Conservation (phyloP, 1,140 invertebrate genomes). For the Ectropis grisescens region DNA sequence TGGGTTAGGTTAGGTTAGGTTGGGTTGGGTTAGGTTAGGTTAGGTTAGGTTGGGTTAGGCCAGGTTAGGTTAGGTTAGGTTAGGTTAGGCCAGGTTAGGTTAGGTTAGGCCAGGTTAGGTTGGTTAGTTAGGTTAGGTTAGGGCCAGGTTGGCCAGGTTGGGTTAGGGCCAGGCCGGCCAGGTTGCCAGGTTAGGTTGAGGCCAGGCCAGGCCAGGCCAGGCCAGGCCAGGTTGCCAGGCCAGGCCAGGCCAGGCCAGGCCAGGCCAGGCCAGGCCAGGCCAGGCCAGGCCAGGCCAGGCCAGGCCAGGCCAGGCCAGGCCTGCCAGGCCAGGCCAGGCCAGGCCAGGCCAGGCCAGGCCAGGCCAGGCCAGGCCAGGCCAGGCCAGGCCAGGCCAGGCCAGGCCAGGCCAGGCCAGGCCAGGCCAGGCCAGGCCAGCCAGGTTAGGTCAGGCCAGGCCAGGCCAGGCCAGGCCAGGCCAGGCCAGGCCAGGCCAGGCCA, state of each 20-base stretch:
- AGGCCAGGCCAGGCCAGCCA: too few relatives aligned
- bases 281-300: conserved; percentile 34
- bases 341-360: conserved; percentile 14
- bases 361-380: conserved; percentile 6
- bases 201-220: conserved; percentile 10
- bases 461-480: too few relatives aligned
- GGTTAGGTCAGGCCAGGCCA: too few relatives aligned
- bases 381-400: conserved; percentile 3
- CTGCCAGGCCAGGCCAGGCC: conserved; percentile 35
- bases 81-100: too few relatives aligned
- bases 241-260: conserved; percentile 30
- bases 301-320: too few relatives aligned
- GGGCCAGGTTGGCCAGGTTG: too few relatives aligned
- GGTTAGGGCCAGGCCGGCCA: too few relatives aligned
- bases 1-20: too few relatives aligned
- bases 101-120: too few relatives aligned
- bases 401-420: conserved; percentile 5
- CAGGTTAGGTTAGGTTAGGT: too few relatives aligned
- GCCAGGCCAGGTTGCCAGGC: conserved; percentile 20
- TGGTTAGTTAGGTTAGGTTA: too few relatives aligned
- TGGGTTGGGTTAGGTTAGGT: conserved; percentile 9
- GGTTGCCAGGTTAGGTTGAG: conserved; percentile 17
- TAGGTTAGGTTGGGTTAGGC: conserved; percentile 15
- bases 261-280: conserved; percentile 38
- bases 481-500: too few relatives aligned